Evolutionary conservation across 2,797 vertebrate species (phyloP).

Genomic region (Kryptopterus vitreolus): DNA sequence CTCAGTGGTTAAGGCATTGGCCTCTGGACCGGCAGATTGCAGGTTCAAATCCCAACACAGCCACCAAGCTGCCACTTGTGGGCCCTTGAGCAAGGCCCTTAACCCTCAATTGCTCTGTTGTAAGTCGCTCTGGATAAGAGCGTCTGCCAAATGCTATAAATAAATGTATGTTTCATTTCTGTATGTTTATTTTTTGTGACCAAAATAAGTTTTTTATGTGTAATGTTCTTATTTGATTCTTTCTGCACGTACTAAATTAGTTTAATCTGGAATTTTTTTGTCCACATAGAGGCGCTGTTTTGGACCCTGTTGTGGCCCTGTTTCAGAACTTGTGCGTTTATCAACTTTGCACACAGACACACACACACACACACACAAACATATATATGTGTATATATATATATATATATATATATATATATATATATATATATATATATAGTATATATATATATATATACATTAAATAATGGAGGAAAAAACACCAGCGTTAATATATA

Average conservation of each 20-base stretch:
- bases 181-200: not conserved
- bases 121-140: no score
- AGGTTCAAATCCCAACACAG: no score
- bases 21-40: no score
- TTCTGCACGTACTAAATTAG: not conserved
- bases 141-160: no score
- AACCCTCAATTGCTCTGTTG: no score
- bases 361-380: no score
- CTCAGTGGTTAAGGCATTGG: no score
- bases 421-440: not conserved
- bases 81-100: no score
- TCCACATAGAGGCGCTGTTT: slow-evolving; percentile 4
- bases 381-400: not conserved
- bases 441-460: not conserved
- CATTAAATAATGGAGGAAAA: not conserved
- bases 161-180: not conserved
- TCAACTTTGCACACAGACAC: not conserved
- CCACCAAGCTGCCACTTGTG: no score
- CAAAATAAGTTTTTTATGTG: not conserved
- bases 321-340: not conserved
- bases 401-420: not conserved
- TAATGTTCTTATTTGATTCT: not conserved
- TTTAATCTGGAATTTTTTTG: slow-evolving; percentile 13
- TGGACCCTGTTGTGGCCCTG: not conserved
- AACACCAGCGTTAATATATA: not conserved